Evolutionary conservation across 2,888 invertebrate genomes (phyloP), one percentile per base, ranked within the genome.

Genomic region (Sylvicola cinctus): DNA sequence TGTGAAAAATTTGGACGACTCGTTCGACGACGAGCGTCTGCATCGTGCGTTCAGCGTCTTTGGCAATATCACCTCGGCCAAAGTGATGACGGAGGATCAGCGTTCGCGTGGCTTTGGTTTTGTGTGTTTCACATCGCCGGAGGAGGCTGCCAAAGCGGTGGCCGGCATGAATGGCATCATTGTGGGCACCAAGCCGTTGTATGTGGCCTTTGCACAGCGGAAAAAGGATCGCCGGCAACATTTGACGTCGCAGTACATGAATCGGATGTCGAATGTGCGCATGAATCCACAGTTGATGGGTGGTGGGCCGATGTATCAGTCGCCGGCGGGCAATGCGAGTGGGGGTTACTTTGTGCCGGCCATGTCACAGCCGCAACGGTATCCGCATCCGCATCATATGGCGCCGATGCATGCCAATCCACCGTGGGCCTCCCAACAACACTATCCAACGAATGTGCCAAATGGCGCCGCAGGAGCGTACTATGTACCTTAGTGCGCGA

Each of bases 111-210:
- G 93, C 37, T 95, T 95, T 60, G 93, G 93, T 31, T 95, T 95
- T 60, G 93, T 95, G n/a, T 93, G 93, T 63, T 95, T 93, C 56
- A 85, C 85, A 35, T 79, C 84, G 14, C 85, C 90, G 1, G 90
- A 93, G 55, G 91, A 93, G 60, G 93, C 93, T 5, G 91, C 91
- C 3, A 90, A 88, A 57, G 93, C 93, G 32, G 90, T 95, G 2
- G 90, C 88, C 10, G 91, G 91, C 57, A 91, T 93, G 91, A 93
- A 93, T 56, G 88, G 90, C 3, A 74, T 87, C 36, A 91, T 93
- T 49, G 76, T 93, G 31, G 87, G 84, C 34, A 73, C 83, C 6
- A 95, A 95, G 60, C 93, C 93, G 4, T 60, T 95, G 40, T 95
- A 93, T 60, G 93, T 95, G 29, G 91, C 93, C 30, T 63, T 95